Percentiles rank a stretch among this genome's conserved stretches.
Conservation (phyloP, 2,888 invertebrate genomes). For the Apodemia duryi region DNA sequence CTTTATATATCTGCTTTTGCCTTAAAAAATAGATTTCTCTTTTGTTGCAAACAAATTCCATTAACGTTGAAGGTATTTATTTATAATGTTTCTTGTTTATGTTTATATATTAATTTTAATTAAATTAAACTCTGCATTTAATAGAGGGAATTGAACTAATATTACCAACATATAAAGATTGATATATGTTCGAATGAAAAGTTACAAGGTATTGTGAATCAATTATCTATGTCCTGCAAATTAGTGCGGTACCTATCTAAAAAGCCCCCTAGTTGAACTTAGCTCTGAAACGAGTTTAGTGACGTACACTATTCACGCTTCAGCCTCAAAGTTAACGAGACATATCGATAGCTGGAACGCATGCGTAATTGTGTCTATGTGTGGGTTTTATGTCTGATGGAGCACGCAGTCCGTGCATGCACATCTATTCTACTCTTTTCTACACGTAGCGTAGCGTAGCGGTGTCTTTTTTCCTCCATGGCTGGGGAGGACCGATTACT, state of each 20-base stretch:
- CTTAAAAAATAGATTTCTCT: too few relatives aligned
- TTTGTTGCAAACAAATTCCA: too few relatives aligned
- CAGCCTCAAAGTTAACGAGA: constrained; percentile 39
- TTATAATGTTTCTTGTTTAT: too few relatives aligned
- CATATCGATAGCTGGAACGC: constrained; percentile 57
- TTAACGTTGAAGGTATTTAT: too few relatives aligned
- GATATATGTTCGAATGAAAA: not conserved
- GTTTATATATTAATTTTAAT: too few relatives aligned
- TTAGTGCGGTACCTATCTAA: constrained; percentile 20
- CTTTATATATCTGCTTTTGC: too few relatives aligned
- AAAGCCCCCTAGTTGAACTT: constrained; percentile 41
- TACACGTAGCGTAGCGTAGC: constrained; percentile 45
- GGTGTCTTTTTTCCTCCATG: constrained; percentile 43
- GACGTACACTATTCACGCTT: constrained; percentile 54
- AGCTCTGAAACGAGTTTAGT: constrained; percentile 57
- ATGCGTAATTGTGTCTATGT: constrained; percentile 61
- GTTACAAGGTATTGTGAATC: not conserved
- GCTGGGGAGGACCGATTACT: constrained; percentile 60
- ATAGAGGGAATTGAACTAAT: not conserved
- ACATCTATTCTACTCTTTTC: constrained; percentile 52
- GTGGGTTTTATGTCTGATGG: constrained; percentile 56
- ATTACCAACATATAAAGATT: not conserved
- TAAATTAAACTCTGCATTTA: too few relatives aligned
- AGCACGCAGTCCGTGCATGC: constrained; percentile 68
- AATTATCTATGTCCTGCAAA: constrained; percentile 23